Percentiles rank a stretch among this genome's conserved stretches.
These are phyloP conservation scores for Spinus pinus DNA, from an alignment of 2,797 vertebrate species.

Conservation along the genomic window DNA sequence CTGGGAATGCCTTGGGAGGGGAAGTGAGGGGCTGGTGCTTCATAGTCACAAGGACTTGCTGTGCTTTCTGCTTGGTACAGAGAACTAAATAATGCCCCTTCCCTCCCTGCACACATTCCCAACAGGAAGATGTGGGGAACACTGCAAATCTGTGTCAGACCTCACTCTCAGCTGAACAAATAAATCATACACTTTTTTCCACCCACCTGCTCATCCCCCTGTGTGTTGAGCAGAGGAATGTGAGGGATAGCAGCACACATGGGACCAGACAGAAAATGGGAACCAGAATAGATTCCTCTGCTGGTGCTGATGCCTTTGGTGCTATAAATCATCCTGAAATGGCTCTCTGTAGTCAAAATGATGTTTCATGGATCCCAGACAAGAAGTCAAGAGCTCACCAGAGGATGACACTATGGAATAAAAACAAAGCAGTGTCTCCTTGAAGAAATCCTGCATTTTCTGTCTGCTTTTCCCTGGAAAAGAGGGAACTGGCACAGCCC, in stretches of 20 bases:
- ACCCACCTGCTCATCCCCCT: background rate
- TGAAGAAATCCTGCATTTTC: slow-evolving; percentile 58
- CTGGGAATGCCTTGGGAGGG: background rate
- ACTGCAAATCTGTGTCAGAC: background rate
- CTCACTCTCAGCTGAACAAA: background rate
- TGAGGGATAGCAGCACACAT: background rate
- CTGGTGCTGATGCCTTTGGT: slow-evolving; percentile 39
- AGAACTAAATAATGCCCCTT: background rate
- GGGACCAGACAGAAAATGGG: background rate
- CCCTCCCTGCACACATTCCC: background rate
- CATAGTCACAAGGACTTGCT: background rate
- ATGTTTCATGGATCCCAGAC: slow-evolving; percentile 51
- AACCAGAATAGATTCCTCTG: slow-evolving; percentile 41
- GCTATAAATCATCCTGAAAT: slow-evolving; percentile 64
- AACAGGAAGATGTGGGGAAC: background rate
- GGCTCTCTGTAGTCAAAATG: slow-evolving; percentile 51
- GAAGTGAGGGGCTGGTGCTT: background rate
- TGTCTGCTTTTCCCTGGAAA: slow-evolving; percentile 46
- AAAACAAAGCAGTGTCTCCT: slow-evolving; percentile 56
- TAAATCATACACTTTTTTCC: slow-evolving; percentile 43
- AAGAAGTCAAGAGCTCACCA: slow-evolving; percentile 64
- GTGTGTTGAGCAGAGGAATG: slow-evolving; percentile 2
- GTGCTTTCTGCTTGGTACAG: background rate
- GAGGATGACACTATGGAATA: slow-evolving; percentile 58
- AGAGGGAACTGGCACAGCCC: slow-evolving; percentile 22